These are phyloP conservation scores for Mus caroli DNA, from an alignment of 2,797 vertebrate genomes.

Conservation along the genomic window DNA sequence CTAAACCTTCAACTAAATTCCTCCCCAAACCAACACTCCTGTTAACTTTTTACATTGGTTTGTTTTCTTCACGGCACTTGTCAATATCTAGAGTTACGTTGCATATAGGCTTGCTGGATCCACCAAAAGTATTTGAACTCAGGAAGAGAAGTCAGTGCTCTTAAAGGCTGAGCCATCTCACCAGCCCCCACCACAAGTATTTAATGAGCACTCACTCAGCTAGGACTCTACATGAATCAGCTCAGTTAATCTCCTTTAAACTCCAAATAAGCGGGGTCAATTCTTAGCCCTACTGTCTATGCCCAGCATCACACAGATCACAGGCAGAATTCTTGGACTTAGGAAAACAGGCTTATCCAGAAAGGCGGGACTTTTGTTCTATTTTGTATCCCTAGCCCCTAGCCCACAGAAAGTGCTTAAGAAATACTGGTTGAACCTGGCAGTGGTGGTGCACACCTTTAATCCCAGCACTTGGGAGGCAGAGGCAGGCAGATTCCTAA, in stretches of 20 bases:
- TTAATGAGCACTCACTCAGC: not conserved
- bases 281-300: not conserved
- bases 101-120: not conserved
- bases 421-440: not conserved
- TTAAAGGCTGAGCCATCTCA: no score
- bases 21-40: not conserved
- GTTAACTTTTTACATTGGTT: not conserved
- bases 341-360: conserved; percentile 5
- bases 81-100: not conserved
- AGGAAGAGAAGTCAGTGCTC: no score
- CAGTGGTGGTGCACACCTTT: no score
- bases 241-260: not conserved
- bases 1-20: not conserved
- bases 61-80: not conserved
- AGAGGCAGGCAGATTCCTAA: no score
- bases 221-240: not conserved
- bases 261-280: not conserved
- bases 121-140: not conserved
- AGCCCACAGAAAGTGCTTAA: conserved; percentile 14
- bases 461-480: no score
- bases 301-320: not conserved
- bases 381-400: not conserved
- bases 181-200: not conserved
- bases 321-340: not conserved
- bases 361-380: not conserved